Conservation (phyloP, 2,888 invertebrate genomes). For the Drosophila vallismaia region DNA sequence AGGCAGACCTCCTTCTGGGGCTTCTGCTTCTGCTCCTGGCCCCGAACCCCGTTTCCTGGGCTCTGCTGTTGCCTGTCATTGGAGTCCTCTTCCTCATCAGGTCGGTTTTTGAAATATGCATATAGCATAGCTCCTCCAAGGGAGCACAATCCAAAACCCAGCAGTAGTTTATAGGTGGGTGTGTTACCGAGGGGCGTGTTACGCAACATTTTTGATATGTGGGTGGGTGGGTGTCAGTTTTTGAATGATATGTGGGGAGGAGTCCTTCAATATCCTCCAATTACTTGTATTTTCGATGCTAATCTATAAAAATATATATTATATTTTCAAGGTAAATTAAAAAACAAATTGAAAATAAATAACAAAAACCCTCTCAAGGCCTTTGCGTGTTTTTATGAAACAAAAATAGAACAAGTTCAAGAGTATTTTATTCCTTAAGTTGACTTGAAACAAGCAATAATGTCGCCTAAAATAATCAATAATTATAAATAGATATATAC, state of each 20-base stretch:
- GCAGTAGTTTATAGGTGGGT: slow-evolving; percentile 85
- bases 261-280: slow-evolving; percentile 6
- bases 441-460: slow-evolving; percentile 14
- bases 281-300: neutral
- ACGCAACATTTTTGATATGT: slow-evolving; percentile 72
- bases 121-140: slow-evolving; percentile 89
- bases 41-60: slow-evolving; percentile 8
- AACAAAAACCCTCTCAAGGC: slow-evolving; percentile 16
- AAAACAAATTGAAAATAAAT: slow-evolving; percentile 20
- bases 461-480: slow-evolving; percentile 26
- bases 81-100: slow-evolving; percentile 83
- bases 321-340: neutral
- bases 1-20: slow-evolving; percentile 84
- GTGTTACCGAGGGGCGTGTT: slow-evolving; percentile 70
- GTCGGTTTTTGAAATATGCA: slow-evolving; percentile 87
- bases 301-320: slow-evolving; percentile 1
- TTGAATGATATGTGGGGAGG: neutral
- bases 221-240: neutral
- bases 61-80: slow-evolving; percentile 5
- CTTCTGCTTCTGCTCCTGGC: slow-evolving; percentile 39
- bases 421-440: slow-evolving; percentile 21
- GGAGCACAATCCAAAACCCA: slow-evolving; percentile 89
- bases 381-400: slow-evolving; percentile 27
- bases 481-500: neutral
- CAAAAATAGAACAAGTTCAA: slow-evolving; percentile 39